phyloP scores from a whole-genome alignment of 2,113 vertebrate genomes.

The Pollachius pollachius region DNA sequence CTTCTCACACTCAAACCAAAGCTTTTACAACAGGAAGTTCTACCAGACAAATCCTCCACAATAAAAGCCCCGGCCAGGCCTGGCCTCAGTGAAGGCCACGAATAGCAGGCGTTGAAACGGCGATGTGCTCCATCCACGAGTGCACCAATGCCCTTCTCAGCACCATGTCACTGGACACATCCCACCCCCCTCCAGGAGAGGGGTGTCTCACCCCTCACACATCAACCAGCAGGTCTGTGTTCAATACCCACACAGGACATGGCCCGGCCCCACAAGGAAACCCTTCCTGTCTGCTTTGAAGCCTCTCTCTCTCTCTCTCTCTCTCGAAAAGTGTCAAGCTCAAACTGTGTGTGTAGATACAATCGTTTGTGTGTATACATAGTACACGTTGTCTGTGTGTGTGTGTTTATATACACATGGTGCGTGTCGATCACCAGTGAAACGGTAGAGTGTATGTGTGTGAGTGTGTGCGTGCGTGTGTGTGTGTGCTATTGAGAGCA shows the following conservation, averaged over 20 bases:
- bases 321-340: background rate
- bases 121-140: too few relatives aligned
- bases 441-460: background rate
- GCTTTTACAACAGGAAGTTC: too few relatives aligned
- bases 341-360: background rate
- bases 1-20: too few relatives aligned
- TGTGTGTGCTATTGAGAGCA: too few relatives aligned
- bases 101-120: too few relatives aligned
- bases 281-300: constrained; percentile 39
- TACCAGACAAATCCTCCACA: too few relatives aligned
- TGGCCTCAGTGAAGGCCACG: too few relatives aligned
- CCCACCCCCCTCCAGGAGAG: constrained; percentile 31
- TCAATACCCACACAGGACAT: constrained; percentile 53
- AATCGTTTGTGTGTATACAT: background rate
- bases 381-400: background rate
- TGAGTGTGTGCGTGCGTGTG: too few relatives aligned
- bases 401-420: constrained; percentile 10
- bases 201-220: constrained; percentile 45
- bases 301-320: constrained; percentile 20
- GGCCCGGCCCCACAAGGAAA: constrained; percentile 49
- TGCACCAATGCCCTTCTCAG: background rate
- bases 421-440: constrained; percentile 26
- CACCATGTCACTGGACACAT: constrained; percentile 4
- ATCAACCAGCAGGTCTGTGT: constrained; percentile 53
- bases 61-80: too few relatives aligned